Base-by-base conservation (phyloP, 2,888 invertebrate genomes). In the Cylindroiulus punctatus region DNA sequence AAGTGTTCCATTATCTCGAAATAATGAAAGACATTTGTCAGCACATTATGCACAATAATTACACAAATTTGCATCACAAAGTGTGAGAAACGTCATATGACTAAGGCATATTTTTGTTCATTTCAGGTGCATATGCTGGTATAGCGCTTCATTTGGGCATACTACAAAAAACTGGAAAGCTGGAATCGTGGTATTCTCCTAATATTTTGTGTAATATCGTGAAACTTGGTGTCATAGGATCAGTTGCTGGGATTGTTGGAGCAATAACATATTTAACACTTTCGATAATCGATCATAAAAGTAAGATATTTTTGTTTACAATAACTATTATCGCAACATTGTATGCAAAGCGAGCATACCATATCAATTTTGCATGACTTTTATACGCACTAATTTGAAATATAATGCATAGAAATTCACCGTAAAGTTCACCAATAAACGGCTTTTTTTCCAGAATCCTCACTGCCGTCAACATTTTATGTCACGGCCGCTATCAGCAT, bases 101-200 rank as follows among this genome's bases (percentile, higher is more conserved):
- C 36, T 36, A 36, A 36, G 36, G 36, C 7, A 36, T 36, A 36
- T n/a, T n/a, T 57, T 57, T 17, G n/a, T 4, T 57, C 52, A 17
- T 81, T 81, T 2, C 76, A 76, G 86, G 86, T 82, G 36, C 8
- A n/a, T 82, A 44, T 44, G 86, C 83, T 83, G 86, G 44, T 19
- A 42, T 86, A n/a, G n/a, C 44, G 10, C 83, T 86, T 19, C 86
- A 86, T 83, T 86, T 86, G 52, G 86, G 26, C 22, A 86, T 86
- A 83, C 83, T 86, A 17, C 44, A 86, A n/a, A 86, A 86, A 83
- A 32, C 52, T 8, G 86, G 86, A 12, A 30, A 47, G 8, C 14
- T 86, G 42, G 86, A 86, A 81, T 47, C 44, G 5, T 86, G 86
- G 86, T 86, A 86, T 86, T 47, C 86, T 36, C 82, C 86, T 3